Conservation (phyloP, 2,888 invertebrate species). For the Ophonus ardosiacus region DNA sequence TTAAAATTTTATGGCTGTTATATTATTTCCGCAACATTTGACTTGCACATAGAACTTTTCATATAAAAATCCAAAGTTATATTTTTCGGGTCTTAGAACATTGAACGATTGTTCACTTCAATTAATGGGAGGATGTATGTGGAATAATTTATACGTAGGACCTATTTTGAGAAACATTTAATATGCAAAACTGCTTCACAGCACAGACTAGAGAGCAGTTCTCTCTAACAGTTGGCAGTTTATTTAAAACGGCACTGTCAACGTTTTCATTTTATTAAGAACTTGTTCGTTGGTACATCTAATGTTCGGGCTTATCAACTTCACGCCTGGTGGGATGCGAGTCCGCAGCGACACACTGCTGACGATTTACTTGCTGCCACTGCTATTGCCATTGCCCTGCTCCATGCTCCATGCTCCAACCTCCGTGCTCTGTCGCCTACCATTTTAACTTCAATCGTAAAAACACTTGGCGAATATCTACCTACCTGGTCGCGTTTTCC, state of each 20-base stretch:
- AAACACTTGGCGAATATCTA: slow-evolving; percentile 19
- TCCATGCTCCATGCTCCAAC: background rate
- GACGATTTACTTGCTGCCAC: slow-evolving; percentile 20
- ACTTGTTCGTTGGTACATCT: slow-evolving; percentile 55
- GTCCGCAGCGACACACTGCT: slow-evolving; percentile 23
- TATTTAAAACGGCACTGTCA: slow-evolving; percentile 55
- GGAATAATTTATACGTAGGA: too few species aligned
- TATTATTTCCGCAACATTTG: too few species aligned
- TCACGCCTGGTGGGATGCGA: slow-evolving; percentile 49
- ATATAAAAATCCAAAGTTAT: too few species aligned
- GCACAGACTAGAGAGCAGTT: background rate
- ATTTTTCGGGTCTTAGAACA: too few species aligned
- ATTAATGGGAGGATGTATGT: too few species aligned
- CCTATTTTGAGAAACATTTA: slow-evolving; percentile 1
- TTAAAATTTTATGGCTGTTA: too few species aligned
- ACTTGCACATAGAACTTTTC: too few species aligned
- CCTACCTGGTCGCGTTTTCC: background rate
- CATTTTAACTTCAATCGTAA: slow-evolving; percentile 35
- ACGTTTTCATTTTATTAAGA: slow-evolving; percentile 59
- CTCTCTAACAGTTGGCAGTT: slow-evolving; percentile 31
- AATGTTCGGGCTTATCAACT: slow-evolving; percentile 58
- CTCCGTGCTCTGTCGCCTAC: background rate
- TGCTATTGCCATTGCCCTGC: background rate
- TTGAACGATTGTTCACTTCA: too few species aligned
- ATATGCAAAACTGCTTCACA: slow-evolving; percentile 25